Base-by-base conservation (phyloP, 2,797 vertebrate genomes). In the Falco concolor region DNA sequence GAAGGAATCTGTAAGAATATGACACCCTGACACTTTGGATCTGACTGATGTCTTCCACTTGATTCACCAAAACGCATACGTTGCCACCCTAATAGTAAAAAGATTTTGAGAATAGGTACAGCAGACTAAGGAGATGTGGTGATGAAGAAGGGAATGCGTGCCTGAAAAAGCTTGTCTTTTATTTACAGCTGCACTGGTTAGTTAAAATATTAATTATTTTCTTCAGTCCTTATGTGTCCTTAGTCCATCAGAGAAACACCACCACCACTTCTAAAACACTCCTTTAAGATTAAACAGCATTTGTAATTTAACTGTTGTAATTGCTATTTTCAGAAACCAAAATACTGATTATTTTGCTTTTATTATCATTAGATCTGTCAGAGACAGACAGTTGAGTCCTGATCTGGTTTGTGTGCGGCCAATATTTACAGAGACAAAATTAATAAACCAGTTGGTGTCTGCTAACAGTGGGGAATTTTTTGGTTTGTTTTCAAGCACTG, bases 51-150 rank as follows among this genome's bases (percentile, higher is more conserved):
- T 27, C 30, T 40, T 86, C 36, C 11, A 13, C 14, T 73, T 82
- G 18, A 84, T 77, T 79, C 0, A 0, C 36, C 17, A 77, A 57
- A 81, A 63, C 0, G 0, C 23, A 11, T 6, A 2, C 10, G 5
- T 20, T 85, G 18, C 30, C 22, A 64, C 56, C 77, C 52, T 59
- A 78, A 75, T 24, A 84, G 15, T 59, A 40, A 76, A 87, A 85
- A n/a, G 32, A 52, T 76, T 88, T 70, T 77, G 28, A 91, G 19
- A 80, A 63, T 8, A 54, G 19, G 4, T n/a, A 42, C 0, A 2
- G 22, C 38, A 93, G 53, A 57, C 23, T 22, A 81, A 72, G 16
- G 12, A 89, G 32, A 60, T 1, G 1, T 8, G 15, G 17, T 60
- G 77, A 80, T 7, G 50, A 68, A 77, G 27, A 74, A 40, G 5